A percentile compares a stretch with the other conserved stretches of the same genome.
phyloP scores from a whole-genome alignment of 2,113 vertebrate genomes.

The Gracilinanus agilis region DNA sequence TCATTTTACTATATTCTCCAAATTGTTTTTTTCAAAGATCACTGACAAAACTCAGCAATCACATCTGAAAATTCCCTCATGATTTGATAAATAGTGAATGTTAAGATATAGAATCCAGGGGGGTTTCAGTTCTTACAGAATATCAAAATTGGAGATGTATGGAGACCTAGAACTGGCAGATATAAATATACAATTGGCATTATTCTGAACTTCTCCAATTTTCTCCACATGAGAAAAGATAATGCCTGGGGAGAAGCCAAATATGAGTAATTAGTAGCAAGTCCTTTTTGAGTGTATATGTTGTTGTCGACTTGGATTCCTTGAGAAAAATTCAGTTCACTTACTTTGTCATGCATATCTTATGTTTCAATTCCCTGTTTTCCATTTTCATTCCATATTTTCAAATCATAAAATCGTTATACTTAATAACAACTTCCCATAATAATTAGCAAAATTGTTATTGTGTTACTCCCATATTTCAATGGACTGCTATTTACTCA shows the following conservation, averaged over 20 bases:
- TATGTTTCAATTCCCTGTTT: too few species aligned
- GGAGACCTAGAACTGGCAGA: not conserved
- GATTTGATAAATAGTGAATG: not conserved
- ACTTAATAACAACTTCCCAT: not conserved
- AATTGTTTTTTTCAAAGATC: not conserved
- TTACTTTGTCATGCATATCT: too few species aligned
- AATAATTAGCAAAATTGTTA: not conserved
- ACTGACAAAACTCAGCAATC: not conserved
- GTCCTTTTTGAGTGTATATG: not conserved
- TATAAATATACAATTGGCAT: not conserved
- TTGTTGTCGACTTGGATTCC: not conserved
- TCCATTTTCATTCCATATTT: not conserved
- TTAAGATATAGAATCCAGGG: not conserved
- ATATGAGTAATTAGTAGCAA: not conserved
- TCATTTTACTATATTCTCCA: not conserved
- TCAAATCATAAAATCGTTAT: not conserved
- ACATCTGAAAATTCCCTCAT: not conserved
- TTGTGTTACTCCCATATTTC: not conserved
- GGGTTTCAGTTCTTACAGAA: not conserved
- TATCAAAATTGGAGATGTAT: not conserved
- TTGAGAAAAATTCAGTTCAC: not conserved
- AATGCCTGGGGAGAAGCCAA: not conserved
- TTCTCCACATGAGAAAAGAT: not conserved
- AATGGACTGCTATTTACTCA: not conserved
- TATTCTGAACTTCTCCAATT: not conserved